Conservation (phyloP, 2,888 invertebrate species). For the Dryadula phaetusa region DNA sequence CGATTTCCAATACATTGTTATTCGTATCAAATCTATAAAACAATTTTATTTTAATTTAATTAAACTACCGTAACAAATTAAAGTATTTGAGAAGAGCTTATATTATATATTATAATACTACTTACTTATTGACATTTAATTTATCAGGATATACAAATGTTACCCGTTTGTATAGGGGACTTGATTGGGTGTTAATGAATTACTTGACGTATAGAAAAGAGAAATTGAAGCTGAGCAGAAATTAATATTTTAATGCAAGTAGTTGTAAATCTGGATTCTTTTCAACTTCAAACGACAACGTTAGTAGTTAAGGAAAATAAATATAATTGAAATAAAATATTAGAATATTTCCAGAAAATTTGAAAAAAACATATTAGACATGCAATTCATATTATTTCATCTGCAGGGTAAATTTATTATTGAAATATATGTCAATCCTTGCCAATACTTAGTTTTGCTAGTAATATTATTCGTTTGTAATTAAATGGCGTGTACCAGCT, state of each 20-base stretch:
- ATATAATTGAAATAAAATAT: background rate
- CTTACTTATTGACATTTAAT: no score
- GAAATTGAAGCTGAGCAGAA: conserved; percentile 27
- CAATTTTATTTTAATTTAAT: background rate
- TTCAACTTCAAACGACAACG: conserved; percentile 15
- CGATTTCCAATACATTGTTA: background rate
- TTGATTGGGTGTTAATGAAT: conserved; percentile 23
- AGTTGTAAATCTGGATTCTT: conserved; percentile 32
- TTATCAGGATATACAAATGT: background rate
- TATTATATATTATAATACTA: no score
- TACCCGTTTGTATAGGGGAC: background rate
- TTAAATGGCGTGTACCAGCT: background rate
- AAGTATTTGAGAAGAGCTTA: no score
- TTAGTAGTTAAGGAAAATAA: background rate
- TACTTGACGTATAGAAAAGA: conserved; percentile 20
- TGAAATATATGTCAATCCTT: background rate
- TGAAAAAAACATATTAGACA: background rate
- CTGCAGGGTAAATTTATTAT: background rate
- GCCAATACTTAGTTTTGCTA: background rate
- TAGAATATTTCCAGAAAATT: background rate
- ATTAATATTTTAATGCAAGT: conserved; percentile 37
- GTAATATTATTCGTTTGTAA: no score
- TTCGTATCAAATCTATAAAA: background rate
- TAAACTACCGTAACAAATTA: background rate
- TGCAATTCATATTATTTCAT: background rate